Percentiles rank a stretch among this genome's conserved stretches.
phyloP scores from a whole-genome alignment of 1,140 invertebrate genomes.

The Lineus longissimus region DNA sequence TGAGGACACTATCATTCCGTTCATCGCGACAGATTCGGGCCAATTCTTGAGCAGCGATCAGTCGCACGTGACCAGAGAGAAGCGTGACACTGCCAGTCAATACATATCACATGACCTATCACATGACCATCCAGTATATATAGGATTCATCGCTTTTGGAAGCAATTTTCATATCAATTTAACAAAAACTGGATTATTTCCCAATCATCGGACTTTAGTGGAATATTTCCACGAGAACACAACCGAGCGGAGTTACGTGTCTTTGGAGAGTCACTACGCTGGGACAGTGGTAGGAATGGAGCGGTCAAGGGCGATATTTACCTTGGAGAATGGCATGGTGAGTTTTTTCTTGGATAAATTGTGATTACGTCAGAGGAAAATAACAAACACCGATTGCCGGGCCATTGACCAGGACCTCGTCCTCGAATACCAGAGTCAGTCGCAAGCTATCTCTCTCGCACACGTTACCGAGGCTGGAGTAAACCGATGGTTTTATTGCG shows the following conservation, averaged over 20 bases:
- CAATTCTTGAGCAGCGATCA: neutral
- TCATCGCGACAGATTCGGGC: conserved; percentile 5
- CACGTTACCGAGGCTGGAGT: no score
- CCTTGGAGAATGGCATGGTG: conserved; percentile 12
- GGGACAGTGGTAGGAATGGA: conserved; percentile 7
- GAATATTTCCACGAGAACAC: conserved; percentile 7
- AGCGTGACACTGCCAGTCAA: no score
- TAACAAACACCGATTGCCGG: no score
- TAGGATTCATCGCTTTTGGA: conserved; percentile 13
- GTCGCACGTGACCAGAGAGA: neutral
- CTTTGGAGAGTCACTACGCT: conserved; percentile 10
- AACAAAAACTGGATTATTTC: conserved; percentile 2
- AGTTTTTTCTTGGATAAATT: no score
- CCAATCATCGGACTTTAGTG: conserved; percentile 9
- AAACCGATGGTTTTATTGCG: no score
- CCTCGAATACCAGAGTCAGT: no score
- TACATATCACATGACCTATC: neutral
- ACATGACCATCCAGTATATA: neutral
- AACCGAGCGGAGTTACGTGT: neutral
- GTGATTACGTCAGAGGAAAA: no score
- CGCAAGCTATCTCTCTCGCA: no score
- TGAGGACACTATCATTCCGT: neutral
- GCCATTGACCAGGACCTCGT: no score
- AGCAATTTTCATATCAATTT: conserved; percentile 14
- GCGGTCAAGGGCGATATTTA: conserved; percentile 2